Base-by-base conservation (phyloP, 2,888 invertebrate genomes). In the Caenorhabditis macrosperma region DNA sequence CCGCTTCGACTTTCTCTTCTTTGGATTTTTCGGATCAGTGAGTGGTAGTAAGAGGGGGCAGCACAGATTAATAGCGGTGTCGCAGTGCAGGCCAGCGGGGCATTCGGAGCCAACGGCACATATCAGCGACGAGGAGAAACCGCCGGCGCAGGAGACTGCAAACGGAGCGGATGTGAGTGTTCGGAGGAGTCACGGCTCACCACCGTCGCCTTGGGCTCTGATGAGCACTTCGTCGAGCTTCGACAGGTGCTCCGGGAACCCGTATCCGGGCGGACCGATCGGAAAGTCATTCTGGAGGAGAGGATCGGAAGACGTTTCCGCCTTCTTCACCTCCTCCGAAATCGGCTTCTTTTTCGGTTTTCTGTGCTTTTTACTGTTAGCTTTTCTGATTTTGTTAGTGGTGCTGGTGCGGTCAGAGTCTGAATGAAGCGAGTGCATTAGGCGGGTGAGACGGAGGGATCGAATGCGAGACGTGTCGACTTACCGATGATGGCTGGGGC, bases 31-130 rank as follows among this genome's bases (percentile, higher is more conserved):
- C 22, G 83, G 75, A 59, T 86, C 86, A 38, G 82, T 85, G 15
- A 89, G 82, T 30, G 88, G 88, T 24, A 89, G 81, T 30, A 89
- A 78, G 52, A 89, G 78, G 24, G 89, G 89, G 75, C 90, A 90
- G 75, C 90, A 90, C 15, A 85, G 76, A 52, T 81, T 74, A 61
- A 85, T 77, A 12, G 75, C 74, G 2, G 69, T 57, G 59, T 88
- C 88, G 60, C 90, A 90, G 75, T 85, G 86, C 48, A 88, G 82
- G 12, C 89, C 90, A 35, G 83, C 85, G 7, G 90, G 90, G 55
- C 90, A 90, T 22, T 82, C 82, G 17, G 79, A 57, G 30, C 81
- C 83, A 5, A 55, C 61, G 35, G 78, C 75, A 69, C 89, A 88
- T 4, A 77, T 76, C 24, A 88, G 52, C 17, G 81, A 78, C 33